Conservation (phyloP, 2,113 vertebrate species). For the Boulengeromyrus knoepffleri region DNA sequence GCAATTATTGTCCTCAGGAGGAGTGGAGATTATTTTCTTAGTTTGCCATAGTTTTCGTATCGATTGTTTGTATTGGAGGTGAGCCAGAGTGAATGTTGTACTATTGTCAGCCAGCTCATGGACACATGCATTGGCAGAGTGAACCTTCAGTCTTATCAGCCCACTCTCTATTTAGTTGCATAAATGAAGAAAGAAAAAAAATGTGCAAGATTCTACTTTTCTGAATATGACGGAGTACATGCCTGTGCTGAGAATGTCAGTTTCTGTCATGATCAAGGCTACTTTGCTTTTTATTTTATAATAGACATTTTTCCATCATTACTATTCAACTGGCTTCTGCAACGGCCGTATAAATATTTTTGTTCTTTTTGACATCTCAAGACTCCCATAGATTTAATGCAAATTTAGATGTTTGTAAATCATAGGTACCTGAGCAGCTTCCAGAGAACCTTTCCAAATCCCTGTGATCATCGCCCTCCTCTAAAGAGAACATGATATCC, state of each 20-base stretch:
- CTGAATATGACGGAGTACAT: background rate
- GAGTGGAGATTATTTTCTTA: constrained; percentile 20
- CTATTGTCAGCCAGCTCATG: background rate
- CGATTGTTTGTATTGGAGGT: background rate
- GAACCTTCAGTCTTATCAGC: background rate
- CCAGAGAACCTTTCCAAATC: background rate
- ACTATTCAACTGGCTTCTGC: background rate
- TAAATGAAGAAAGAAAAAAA: background rate
- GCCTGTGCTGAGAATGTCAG: background rate
- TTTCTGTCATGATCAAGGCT: background rate
- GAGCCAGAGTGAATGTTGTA: background rate
- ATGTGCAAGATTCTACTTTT: background rate
- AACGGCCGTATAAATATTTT: background rate
- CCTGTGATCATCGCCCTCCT: background rate
- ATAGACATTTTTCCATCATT: background rate
- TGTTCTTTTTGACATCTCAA: background rate
- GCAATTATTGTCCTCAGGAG: constrained; percentile 10
- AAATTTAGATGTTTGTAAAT: background rate
- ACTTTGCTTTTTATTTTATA: background rate
- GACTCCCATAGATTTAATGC: background rate
- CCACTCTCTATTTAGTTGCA: background rate
- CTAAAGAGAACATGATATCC: background rate
- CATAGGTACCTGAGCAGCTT: background rate
- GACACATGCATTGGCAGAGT: background rate
- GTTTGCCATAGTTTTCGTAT: background rate